Base-by-base conservation (phyloP, 2,888 invertebrate species). In the Thelaira solivaga region DNA sequence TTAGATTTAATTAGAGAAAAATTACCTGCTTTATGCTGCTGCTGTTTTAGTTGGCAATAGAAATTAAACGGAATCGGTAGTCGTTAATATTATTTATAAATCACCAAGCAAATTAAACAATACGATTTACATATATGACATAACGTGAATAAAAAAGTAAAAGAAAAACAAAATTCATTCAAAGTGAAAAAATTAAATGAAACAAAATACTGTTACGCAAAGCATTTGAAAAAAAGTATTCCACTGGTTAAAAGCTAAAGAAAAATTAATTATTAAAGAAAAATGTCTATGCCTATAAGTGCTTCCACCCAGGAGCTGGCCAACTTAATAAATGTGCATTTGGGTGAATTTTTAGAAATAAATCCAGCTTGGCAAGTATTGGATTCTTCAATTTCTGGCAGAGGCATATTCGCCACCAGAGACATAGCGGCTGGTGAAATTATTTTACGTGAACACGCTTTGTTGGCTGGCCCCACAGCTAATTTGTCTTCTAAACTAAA, bases 401-500 rank as follows among this genome's bases (percentile, higher is more conserved):
- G 94, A 29, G 95, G 95, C 7, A 84, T 95, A 6, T 91, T 94
- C 81, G 93, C 95, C 2, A 90, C 88, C 0, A 90, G 92, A 72
- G 92, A 93, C 83, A 92, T 95, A 39, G 84, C 88, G 59, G 84
- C 90, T 6, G 94, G 94, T 26, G 94, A 95, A 87, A 87, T 93
- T 43, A 91, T 96, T 31, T 94, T 93, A 83, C 90, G 91, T 7
- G 95, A 95, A 86, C 90, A 89, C 64, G 93, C 95, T 0, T 86
- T 95, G 41, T 90, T 95, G 65, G 88, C 92, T 57, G 95, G 95
- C 0, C 94, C 94, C 0, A 91, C 93, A 31, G 90, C 91, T 49
- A 90, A 90, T 67, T 87, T 88, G 24, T 87, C 88, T 51, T 86
- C 91, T 13, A 91, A 91, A 68, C 61, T 88, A 36, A 90, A 92